Conservation (phyloP, 2,797 vertebrate species). For the Phrynocephalus guinanensis region DNA sequence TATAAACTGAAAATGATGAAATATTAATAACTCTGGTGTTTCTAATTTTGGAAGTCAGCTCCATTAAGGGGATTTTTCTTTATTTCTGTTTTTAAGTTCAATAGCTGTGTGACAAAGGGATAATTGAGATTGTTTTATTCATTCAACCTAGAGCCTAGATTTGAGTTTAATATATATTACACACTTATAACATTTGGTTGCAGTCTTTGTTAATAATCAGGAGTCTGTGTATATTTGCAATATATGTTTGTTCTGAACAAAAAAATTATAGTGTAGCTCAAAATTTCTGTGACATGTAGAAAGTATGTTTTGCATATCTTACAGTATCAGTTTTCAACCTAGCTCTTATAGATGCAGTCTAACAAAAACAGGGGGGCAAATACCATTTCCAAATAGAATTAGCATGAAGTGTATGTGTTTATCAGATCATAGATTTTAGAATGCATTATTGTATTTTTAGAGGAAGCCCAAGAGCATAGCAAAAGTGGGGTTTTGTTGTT, state of each 20-base stretch:
- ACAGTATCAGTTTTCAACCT: constrained; percentile 8
- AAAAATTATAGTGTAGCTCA: constrained; percentile 36
- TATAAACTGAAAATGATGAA: not conserved
- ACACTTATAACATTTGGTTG: not conserved
- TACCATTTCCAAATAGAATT: not conserved
- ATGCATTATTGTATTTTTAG: not conserved
- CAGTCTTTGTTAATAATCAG: constrained; percentile 17
- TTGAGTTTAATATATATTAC: constrained; percentile 6
- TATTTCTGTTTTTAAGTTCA: not conserved
- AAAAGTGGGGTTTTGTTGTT: not conserved
- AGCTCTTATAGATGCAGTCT: constrained; percentile 25
- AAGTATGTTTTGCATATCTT: not conserved
- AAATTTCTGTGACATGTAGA: constrained; percentile 20
- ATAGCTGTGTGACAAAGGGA: not conserved
- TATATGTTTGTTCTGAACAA: constrained; percentile 21
- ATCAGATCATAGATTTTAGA: not conserved
- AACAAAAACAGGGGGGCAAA: not conserved
- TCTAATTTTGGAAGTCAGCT: constrained; percentile 1
- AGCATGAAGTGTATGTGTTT: not conserved
- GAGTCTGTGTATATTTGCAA: not conserved
- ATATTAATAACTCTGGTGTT: not conserved
- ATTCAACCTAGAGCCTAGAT: not conserved
- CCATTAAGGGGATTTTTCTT: not conserved
- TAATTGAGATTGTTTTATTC: constrained; percentile 6
- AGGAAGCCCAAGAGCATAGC: not conserved